Evolutionary conservation across 2,113 vertebrate species (phyloP).

Genomic region (Thunnus thynnus): DNA sequence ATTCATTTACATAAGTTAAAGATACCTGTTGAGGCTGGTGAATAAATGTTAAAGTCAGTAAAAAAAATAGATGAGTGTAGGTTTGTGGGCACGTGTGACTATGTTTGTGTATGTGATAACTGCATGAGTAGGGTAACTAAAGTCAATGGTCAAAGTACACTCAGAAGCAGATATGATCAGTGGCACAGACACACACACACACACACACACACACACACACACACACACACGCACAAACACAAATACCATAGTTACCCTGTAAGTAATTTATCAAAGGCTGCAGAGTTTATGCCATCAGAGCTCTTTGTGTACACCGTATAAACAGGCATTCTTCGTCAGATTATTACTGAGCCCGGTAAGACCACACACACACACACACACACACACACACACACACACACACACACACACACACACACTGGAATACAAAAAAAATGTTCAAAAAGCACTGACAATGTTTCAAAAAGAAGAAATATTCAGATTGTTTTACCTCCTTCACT

Average conservation of each 20-base stretch:
- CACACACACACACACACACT: constrained; percentile 35
- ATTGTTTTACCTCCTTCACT: constrained; percentile 1
- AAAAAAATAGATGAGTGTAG: background rate
- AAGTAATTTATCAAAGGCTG: constrained; percentile 35
- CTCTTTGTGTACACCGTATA: constrained; percentile 48
- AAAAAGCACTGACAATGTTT: background rate
- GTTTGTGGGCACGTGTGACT: background rate
- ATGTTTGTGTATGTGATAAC: constrained; percentile 25
- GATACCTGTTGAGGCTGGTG: background rate
- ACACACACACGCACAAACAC: constrained; percentile 3
- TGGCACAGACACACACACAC: background rate
- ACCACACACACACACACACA: constrained; percentile 17
- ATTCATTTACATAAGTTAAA: constrained; percentile 9
- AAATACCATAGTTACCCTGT: constrained; percentile 4
- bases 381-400: constrained; percentile 36
- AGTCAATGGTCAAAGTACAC: constrained; percentile 54
- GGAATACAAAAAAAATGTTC: constrained; percentile 10
- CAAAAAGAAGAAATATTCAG: background rate
- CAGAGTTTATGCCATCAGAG: constrained; percentile 36
- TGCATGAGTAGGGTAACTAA: background rate
- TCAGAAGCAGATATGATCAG: constrained; percentile 23
- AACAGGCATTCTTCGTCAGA: constrained; percentile 83
- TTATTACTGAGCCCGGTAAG: constrained; percentile 73
- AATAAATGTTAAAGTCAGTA: background rate
- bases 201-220: too few species aligned